Conservation (phyloP, 2,113 vertebrate genomes). For the Rostratula benghalensis region DNA sequence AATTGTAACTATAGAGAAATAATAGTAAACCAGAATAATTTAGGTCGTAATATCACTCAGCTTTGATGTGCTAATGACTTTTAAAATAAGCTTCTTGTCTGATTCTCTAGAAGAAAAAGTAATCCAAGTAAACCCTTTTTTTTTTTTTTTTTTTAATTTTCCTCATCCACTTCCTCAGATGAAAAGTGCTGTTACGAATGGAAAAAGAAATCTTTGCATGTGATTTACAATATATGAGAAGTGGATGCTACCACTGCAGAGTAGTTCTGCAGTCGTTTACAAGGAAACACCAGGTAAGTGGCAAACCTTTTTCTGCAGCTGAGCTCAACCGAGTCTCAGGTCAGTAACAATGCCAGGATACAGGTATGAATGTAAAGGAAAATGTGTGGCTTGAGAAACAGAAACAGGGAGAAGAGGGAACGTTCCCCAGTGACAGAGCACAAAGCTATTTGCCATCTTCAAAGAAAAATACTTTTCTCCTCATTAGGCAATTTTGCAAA, state of each 20-base stretch:
- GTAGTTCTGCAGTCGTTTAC: neutral
- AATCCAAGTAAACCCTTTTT: neutral
- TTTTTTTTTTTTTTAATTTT: neutral
- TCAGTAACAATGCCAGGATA: neutral
- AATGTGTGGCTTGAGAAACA: neutral
- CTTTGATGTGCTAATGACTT: neutral
- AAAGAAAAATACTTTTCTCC: constrained; percentile 5
- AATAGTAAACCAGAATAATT: neutral
- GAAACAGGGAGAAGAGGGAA: neutral
- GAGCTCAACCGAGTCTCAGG: neutral
- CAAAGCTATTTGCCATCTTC: neutral
- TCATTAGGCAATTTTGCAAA: neutral
- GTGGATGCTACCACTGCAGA: neutral
- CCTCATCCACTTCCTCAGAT: neutral
- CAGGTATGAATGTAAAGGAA: neutral
- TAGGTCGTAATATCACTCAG: neutral
- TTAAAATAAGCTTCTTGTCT: neutral
- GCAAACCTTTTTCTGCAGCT: neutral
- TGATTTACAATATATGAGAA: neutral
- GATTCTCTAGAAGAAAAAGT: neutral
- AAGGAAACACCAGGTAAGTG: neutral
- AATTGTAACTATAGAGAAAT: neutral
- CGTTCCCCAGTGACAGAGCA: neutral
- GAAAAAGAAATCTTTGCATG: neutral
- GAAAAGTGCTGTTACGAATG: neutral